These are phyloP conservation scores for Barypeithes pellucidus DNA, from an alignment of 2,888 invertebrate species.

Conservation along the genomic window DNA sequence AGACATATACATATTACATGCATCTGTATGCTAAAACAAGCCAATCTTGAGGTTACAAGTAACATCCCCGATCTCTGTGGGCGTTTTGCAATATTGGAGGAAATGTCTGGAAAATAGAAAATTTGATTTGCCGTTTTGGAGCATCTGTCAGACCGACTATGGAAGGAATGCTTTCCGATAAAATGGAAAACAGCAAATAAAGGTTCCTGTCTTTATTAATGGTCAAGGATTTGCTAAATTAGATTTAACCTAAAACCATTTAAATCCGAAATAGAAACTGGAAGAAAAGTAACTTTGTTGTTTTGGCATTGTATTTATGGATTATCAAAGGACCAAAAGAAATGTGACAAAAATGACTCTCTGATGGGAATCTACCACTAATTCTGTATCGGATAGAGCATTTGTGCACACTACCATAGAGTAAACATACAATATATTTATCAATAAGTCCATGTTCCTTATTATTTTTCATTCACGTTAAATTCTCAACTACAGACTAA, in stretches of 20 bases:
- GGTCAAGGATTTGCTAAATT: background rate
- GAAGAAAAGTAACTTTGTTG: no score
- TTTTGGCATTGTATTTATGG: no score
- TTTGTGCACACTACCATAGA: no score
- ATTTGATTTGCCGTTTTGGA: slow-evolving; percentile 4
- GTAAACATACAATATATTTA: no score
- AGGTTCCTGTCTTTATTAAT: background rate
- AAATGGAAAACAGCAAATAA: background rate
- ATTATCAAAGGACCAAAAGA: no score
- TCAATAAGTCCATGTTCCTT: no score
- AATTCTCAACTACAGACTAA: no score
- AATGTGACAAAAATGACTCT: no score
- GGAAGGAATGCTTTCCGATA: background rate
- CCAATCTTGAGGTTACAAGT: slow-evolving; percentile 67
- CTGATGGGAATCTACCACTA: no score
- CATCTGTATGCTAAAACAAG: slow-evolving; percentile 69
- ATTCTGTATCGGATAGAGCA: no score
- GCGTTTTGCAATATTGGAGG: slow-evolving; percentile 21
- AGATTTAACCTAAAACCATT: background rate
- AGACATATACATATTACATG: slow-evolving; percentile 66
- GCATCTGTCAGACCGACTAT: background rate
- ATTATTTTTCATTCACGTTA: no score
- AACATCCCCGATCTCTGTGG: slow-evolving; percentile 15
- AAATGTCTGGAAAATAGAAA: slow-evolving; percentile 23
- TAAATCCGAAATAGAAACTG: no score